Conservation (phyloP, 1,140 invertebrate species). For the Drosophila ambigua region DNA sequence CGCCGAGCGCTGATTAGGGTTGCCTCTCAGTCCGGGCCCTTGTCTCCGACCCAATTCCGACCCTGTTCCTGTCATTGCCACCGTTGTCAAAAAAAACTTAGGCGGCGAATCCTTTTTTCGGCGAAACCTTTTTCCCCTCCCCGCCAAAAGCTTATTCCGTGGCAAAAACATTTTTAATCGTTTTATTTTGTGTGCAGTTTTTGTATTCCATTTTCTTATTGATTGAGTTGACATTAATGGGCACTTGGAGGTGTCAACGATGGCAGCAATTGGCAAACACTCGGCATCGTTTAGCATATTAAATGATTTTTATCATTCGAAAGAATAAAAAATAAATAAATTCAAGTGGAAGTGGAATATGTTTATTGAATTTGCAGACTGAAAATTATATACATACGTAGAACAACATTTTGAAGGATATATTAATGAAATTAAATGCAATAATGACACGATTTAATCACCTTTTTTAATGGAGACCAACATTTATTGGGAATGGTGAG, state of each 20-base stretch:
- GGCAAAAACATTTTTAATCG: conserved; percentile 42
- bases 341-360: neutral
- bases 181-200: conserved; percentile 53
- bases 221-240: conserved; percentile 81
- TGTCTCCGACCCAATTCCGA: neutral
- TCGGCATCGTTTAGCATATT: conserved; percentile 36
- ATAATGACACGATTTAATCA: no score
- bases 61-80: conserved; percentile 64
- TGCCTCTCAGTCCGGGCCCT: conserved; percentile 34
- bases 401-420: no score
- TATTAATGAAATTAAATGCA: no score
- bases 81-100: conserved; percentile 73
- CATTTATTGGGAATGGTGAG: no score
- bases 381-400: no score
- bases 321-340: conserved; percentile 18
- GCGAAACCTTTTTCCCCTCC: conserved; percentile 7
- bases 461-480: no score
- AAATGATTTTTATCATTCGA: conserved; percentile 9
- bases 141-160: conserved; percentile 37
- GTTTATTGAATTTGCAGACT: neutral
- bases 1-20: conserved; percentile 73
- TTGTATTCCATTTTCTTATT: conserved; percentile 37
- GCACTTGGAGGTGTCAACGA: conserved; percentile 62
- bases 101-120: conserved; percentile 50
- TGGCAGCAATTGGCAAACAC: conserved; percentile 69